phyloP scores from a whole-genome alignment of 53 echinoderm and acorn worm species.

The Astropecten irregularis region DNA sequence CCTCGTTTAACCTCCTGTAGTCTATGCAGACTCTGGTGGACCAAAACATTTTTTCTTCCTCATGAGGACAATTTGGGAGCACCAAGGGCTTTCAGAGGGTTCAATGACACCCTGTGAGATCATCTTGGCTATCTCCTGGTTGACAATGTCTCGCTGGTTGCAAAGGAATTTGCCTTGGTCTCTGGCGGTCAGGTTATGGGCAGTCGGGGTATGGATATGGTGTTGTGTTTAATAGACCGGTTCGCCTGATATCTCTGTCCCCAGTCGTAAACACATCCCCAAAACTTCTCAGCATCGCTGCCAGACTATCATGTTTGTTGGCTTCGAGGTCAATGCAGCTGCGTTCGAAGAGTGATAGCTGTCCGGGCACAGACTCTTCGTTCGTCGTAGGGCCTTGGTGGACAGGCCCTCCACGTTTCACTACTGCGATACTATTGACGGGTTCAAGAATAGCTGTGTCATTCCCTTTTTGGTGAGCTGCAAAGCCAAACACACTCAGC shows the following conservation, averaged over 20 bases:
- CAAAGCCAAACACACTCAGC: too few species aligned
- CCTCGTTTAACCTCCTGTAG: conserved; percentile 28
- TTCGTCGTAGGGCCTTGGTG: too few species aligned
- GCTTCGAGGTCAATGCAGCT: background rate
- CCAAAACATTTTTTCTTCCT: conserved; percentile 49
- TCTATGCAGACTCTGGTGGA: too few species aligned
- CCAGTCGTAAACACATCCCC: background rate
- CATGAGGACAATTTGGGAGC: conserved; percentile 34
- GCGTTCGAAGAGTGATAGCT: too few species aligned
- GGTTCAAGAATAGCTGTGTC: too few species aligned
- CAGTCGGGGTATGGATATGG: conserved; percentile 39
- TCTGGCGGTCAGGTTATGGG: conserved; percentile 24
- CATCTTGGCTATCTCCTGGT: conserved; percentile 4
- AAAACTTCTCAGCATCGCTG: background rate
- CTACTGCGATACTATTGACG: background rate
- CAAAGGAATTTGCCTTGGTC: conserved; percentile 27
- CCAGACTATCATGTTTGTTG: background rate
- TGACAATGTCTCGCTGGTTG: background rate
- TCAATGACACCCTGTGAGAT: too few species aligned
- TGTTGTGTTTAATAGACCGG: conserved; percentile 18
- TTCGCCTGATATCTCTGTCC: conserved; percentile 9
- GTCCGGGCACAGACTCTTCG: background rate
- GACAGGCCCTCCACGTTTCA: background rate
- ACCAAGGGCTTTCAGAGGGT: conserved; percentile 38
- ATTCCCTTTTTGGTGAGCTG: too few species aligned